Conservation (phyloP, 1,140 invertebrate genomes). For the Pogonomyrmex californicus region DNA sequence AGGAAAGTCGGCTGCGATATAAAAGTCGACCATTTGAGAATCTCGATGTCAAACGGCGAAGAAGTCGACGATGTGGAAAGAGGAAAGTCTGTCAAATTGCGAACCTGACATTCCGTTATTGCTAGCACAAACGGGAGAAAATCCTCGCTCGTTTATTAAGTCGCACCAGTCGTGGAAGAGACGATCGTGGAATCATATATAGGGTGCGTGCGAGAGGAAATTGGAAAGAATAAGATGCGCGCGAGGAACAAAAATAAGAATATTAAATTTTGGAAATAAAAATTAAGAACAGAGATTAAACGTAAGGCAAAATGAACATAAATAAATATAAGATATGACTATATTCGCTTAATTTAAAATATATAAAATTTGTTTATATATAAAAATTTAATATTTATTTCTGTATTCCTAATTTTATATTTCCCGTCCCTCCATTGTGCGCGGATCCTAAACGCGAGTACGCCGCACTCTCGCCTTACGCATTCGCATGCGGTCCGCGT, state of each 20-base stretch:
- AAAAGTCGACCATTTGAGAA: conserved; percentile 37
- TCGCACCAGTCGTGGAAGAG: not conserved
- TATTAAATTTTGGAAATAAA: no score
- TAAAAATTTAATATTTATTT: no score
- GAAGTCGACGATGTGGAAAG: not conserved
- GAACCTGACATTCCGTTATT: not conserved
- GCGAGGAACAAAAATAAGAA: no score
- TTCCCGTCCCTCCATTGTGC: no score
- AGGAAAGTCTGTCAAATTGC: not conserved
- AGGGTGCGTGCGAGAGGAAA: not conserved
- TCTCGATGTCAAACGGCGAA: conserved; percentile 27
- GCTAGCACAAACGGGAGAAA: not conserved
- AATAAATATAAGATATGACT: no score
- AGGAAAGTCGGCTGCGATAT: conserved; percentile 56
- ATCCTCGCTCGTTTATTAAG: not conserved
- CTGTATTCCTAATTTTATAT: no score
- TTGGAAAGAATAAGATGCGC: not conserved
- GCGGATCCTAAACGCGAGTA: not conserved
- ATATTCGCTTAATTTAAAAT: no score
- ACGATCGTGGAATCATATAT: not conserved
- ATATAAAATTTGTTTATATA: no score
- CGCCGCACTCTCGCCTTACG: conserved; percentile 22
- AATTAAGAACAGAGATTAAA: no score
- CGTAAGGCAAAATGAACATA: no score
- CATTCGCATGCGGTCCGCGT: conserved; percentile 36